Conservation (phyloP, 2,113 vertebrate genomes). For the Pachyramphus minor region DNA sequence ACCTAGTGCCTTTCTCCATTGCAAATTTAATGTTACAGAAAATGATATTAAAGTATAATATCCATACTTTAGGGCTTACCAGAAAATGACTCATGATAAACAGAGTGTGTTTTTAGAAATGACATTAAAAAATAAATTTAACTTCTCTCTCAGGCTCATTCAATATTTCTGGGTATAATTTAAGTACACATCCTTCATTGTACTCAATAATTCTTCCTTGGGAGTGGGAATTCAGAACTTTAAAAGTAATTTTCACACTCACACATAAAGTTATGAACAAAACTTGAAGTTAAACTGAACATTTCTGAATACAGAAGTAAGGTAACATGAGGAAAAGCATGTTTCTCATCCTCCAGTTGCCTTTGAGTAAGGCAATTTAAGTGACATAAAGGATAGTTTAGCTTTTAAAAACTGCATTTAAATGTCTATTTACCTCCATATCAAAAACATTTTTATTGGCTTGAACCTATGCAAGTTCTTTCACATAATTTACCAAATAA, state of each 20-base stretch:
- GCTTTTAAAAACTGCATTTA: not conserved
- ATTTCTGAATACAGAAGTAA: slow-evolving; percentile 22
- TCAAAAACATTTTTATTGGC: not conserved
- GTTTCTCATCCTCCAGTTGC: not conserved
- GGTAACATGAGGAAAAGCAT: not conserved
- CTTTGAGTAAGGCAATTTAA: not conserved
- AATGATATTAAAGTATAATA: slow-evolving; percentile 63
- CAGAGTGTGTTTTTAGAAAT: slow-evolving; percentile 34
- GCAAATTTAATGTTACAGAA: slow-evolving; percentile 63
- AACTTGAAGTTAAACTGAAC: slow-evolving; percentile 10
- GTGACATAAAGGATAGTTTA: not conserved
- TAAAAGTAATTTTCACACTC: slow-evolving; percentile 29
- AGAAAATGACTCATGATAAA: slow-evolving; percentile 67
- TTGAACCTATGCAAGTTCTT: not conserved
- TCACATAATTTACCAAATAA: slow-evolving; percentile 4
- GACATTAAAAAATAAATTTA: slow-evolving; percentile 60
- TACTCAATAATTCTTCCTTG: slow-evolving; percentile 28
- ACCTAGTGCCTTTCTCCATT: slow-evolving; percentile 19
- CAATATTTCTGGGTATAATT: slow-evolving; percentile 54
- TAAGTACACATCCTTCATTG: slow-evolving; percentile 41
- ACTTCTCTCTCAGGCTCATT: slow-evolving; percentile 33
- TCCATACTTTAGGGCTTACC: slow-evolving; percentile 49
- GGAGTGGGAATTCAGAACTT: slow-evolving; percentile 27
- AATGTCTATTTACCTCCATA: not conserved
- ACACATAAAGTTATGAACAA: slow-evolving; percentile 12